Conservation (phyloP, 2,797 vertebrate genomes). For the Rousettus madagascariensis region DNA sequence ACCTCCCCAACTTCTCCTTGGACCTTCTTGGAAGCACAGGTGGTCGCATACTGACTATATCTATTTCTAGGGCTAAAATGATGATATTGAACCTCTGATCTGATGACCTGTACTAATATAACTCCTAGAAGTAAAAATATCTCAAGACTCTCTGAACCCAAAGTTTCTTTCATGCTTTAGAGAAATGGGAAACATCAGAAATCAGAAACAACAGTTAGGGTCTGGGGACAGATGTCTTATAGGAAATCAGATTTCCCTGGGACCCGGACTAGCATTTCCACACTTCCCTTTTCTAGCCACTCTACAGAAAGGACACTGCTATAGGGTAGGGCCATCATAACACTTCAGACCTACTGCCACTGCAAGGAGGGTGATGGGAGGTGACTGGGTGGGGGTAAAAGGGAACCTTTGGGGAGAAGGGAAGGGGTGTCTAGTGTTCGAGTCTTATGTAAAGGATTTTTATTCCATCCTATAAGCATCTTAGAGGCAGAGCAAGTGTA, state of each 20-base stretch:
- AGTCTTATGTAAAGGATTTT: background rate
- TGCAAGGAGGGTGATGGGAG: background rate
- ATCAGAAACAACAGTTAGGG: background rate
- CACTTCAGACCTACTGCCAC: constrained; percentile 34
- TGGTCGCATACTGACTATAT: background rate
- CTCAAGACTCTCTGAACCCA: background rate
- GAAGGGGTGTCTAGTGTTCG: background rate
- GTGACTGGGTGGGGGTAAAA: background rate
- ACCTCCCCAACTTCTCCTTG: background rate
- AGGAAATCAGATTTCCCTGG: constrained; percentile 57
- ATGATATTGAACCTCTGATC: background rate
- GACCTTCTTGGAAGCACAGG: background rate
- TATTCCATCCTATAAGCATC: background rate
- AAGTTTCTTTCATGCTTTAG: constrained; percentile 6
- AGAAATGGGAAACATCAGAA: constrained; percentile 57
- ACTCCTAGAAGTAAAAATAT: constrained; percentile 15
- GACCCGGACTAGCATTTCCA: constrained; percentile 56
- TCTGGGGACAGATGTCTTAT: constrained; percentile 10
- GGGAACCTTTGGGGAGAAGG: background rate
- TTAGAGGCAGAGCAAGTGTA: background rate
- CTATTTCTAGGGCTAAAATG: background rate
- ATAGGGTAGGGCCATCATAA: background rate
- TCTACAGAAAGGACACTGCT: constrained; percentile 50
- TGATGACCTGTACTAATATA: background rate
- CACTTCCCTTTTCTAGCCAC: constrained; percentile 46